These are phyloP conservation scores for Recurvirostra avosetta DNA, from an alignment of 2,113 vertebrate genomes.

Conservation along the genomic window DNA sequence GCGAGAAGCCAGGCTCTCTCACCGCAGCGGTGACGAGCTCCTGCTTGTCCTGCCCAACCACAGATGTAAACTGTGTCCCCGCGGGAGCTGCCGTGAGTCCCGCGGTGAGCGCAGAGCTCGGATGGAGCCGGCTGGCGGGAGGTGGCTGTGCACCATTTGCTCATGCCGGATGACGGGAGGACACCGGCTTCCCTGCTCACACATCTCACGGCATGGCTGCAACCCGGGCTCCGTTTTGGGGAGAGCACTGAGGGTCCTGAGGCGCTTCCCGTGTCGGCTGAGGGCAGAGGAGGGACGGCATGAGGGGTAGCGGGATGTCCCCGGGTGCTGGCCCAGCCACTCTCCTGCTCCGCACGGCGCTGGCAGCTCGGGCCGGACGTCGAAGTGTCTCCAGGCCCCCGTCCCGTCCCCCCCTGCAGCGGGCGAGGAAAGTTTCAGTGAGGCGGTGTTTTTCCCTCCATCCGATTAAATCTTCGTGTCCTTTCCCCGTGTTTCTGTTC, in stretches of 20 bases:
- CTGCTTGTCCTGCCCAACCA: not conserved
- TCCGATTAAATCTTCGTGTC: not conserved
- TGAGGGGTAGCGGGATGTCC: accelerated
- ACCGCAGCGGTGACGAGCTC: accelerated
- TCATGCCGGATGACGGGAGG: accelerated
- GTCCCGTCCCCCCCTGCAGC: accelerated
- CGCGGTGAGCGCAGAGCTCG: accelerated
- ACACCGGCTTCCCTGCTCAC: not conserved
- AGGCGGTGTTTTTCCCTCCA: not conserved
- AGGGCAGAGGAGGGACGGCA: not conserved
- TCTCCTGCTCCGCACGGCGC: accelerated
- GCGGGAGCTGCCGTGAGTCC: accelerated
- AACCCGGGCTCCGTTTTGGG: accelerated
- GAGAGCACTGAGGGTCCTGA: not conserved
- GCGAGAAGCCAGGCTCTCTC: not conserved
- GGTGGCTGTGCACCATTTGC: accelerated
- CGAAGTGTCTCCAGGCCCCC: not conserved
- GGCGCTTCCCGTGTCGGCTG: accelerated
- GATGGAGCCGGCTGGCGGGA: accelerated
- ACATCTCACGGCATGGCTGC: accelerated
- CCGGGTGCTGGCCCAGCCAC: not conserved
- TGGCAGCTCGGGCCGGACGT: not conserved
- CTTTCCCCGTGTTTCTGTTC: not conserved
- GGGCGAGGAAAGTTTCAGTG: not conserved
- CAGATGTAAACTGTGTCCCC: accelerated